Evolutionary conservation across 2,113 vertebrate genomes (phyloP).

Genomic region (Neogobius melanostomus): DNA sequence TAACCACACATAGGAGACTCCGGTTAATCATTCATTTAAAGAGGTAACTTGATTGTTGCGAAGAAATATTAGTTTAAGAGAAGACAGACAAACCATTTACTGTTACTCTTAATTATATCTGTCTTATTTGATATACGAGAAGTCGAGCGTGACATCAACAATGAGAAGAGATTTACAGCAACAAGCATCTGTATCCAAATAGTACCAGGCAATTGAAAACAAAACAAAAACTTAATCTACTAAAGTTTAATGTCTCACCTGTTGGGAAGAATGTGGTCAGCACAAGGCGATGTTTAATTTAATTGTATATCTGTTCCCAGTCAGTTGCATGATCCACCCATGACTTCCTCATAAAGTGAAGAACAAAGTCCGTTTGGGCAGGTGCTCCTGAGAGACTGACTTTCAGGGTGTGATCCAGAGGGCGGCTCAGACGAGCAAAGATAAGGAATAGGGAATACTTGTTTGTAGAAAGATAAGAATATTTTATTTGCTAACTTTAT

Average conservation of each 20-base stretch:
- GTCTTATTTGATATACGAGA: too few relatives aligned
- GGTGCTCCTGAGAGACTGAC: background rate
- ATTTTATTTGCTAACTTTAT: too few relatives aligned
- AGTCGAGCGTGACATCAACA: background rate
- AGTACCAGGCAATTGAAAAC: background rate
- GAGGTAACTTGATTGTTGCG: background rate
- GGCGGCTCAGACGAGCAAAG: conserved; percentile 46
- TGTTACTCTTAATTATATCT: too few relatives aligned
- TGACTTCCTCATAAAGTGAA: conserved; percentile 50
- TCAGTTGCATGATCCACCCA: conserved; percentile 1
- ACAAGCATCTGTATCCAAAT: background rate
- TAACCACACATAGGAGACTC: background rate
- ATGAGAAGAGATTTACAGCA: background rate
- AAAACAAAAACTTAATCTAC: background rate
- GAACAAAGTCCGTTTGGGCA: conserved; percentile 58
- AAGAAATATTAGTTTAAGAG: background rate
- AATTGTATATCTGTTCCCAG: background rate
- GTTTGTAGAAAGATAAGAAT: background rate
- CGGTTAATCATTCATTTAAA: too few relatives aligned
- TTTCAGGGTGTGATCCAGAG: conserved; percentile 35
- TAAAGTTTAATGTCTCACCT: background rate
- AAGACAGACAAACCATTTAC: background rate
- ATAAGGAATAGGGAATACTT: conserved; percentile 10
- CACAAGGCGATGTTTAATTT: background rate
- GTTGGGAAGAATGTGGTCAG: background rate